phyloP scores from a whole-genome alignment of 2,113 vertebrate genomes.

The Ceyx cyanopectus region DNA sequence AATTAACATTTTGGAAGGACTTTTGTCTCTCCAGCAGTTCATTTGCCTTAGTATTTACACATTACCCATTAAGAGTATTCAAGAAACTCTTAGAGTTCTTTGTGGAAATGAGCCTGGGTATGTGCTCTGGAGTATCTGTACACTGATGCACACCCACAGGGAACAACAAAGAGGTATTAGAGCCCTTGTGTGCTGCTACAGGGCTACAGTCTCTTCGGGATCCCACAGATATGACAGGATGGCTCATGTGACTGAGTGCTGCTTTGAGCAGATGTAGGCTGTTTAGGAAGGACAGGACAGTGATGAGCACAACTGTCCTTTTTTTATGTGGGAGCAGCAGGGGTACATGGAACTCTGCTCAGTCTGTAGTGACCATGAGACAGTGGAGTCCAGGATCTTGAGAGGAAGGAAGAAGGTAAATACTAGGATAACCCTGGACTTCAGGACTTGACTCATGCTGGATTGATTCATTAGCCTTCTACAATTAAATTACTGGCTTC shows the following conservation, averaged over 20 bases:
- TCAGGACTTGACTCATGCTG: neutral
- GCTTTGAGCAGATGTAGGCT: neutral
- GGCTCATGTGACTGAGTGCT: neutral
- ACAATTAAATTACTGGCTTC: neutral
- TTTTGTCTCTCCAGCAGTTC: neutral
- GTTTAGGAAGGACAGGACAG: neutral
- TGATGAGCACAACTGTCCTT: neutral
- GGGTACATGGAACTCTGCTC: neutral
- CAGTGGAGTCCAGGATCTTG: neutral
- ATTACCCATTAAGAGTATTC: neutral
- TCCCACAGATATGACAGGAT: too few species aligned
- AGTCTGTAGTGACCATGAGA: neutral
- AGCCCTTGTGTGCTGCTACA: neutral
- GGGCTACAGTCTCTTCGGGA: neutral
- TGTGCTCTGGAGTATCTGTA: neutral
- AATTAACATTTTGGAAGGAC: neutral
- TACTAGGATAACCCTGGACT: neutral
- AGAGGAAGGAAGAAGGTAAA: neutral
- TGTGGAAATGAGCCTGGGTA: neutral
- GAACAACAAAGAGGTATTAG: neutral
- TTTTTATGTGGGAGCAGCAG: neutral
- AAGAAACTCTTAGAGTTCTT: neutral
- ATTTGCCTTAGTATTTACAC: neutral
- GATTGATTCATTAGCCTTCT: neutral
- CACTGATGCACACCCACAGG: neutral